Conservation (phyloP, 2,113 vertebrate species). For the Anhinga rufa region DNA sequence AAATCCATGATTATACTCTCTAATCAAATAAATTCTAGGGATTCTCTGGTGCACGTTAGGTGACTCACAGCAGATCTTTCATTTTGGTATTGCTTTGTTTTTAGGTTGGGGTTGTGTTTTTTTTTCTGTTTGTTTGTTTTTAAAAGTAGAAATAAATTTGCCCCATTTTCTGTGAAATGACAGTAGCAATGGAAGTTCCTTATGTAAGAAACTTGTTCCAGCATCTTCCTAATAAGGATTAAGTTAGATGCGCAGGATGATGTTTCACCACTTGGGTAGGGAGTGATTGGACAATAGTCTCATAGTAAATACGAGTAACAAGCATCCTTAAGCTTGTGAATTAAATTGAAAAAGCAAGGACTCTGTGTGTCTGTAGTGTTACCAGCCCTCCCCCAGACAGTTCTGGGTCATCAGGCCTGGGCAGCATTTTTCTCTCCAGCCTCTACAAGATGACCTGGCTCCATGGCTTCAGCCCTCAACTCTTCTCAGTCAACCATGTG, state of each 20-base stretch:
- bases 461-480: not conserved
- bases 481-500: not conserved
- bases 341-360: not conserved
- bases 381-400: not conserved
- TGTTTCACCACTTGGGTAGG: not conserved
- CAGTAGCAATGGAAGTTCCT: not conserved
- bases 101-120: not conserved
- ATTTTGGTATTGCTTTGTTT: not conserved
- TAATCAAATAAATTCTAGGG: not conserved
- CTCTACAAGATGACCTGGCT: not conserved
- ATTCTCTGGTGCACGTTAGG: not conserved
- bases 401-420: not conserved
- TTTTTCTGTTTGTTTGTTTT: not conserved
- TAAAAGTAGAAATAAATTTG: not conserved
- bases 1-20: not conserved
- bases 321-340: not conserved
- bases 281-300: not conserved
- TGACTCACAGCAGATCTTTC: not conserved
- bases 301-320: not conserved
- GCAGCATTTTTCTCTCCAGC: not conserved
- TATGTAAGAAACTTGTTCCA: not conserved
- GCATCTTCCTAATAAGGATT: not conserved
- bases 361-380: not conserved
- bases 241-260: not conserved
- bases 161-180: not conserved